These are phyloP conservation scores for Tortricodes alternella DNA, from an alignment of 2,888 invertebrate species.

Conservation along the genomic window DNA sequence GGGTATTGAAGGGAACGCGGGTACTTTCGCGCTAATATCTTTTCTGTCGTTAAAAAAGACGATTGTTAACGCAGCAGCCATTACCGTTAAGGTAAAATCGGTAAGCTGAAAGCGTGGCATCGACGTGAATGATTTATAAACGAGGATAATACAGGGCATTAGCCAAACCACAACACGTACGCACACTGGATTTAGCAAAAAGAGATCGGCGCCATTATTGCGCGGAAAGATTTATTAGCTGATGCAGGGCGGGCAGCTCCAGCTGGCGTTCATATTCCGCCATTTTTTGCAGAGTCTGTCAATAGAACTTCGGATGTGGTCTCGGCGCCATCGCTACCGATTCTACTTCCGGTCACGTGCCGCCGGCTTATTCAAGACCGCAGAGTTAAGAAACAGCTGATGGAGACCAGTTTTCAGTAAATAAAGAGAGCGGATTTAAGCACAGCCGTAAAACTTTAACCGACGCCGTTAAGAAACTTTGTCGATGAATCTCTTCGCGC, in stretches of 20 bases:
- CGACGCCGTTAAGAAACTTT: constrained; percentile 28
- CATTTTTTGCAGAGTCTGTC: constrained; percentile 47
- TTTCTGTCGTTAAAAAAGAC: constrained; percentile 43
- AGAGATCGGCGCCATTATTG: constrained; percentile 59
- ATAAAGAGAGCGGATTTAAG: constrained; percentile 28
- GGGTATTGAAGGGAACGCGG: constrained; percentile 16
- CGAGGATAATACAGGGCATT: constrained; percentile 64
- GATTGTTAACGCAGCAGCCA: constrained; percentile 40
- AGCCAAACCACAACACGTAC: constrained; percentile 68
- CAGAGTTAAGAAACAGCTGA: constrained; percentile 25
- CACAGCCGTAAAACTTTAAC: constrained; percentile 27
- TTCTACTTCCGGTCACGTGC: constrained; percentile 49
- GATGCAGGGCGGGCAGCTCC: constrained; percentile 43
- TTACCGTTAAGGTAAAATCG: constrained; percentile 41
- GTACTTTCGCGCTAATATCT: constrained; percentile 41
- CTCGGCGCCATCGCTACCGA: constrained; percentile 39
- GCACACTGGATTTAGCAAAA: constrained; percentile 65
- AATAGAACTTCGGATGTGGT: constrained; percentile 44
- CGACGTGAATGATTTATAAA: constrained; percentile 75
- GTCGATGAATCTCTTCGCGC: constrained; percentile 28
- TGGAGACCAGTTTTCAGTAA: constrained; percentile 21
- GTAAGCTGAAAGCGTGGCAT: constrained; percentile 51
- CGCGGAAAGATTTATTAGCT: constrained; percentile 56
- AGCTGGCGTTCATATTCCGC: constrained; percentile 39
- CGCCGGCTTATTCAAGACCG: constrained; percentile 8